phyloP scores from a whole-genome alignment of 2,797 vertebrate species.

The Coccyzus lansbergi region DNA sequence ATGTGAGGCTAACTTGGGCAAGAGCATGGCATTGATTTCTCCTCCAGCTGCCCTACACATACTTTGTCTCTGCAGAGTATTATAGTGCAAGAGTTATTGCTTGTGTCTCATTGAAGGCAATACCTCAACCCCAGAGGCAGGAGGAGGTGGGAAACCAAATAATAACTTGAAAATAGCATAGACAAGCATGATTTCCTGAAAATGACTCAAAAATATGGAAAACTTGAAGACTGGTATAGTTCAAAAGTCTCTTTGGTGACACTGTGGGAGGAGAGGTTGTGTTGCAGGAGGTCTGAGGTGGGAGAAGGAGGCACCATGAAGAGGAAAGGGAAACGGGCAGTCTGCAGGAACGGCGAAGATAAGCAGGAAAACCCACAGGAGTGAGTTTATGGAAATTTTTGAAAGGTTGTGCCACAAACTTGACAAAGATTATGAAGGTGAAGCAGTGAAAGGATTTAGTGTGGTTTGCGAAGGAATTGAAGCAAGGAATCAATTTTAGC shows the following conservation, averaged over 20 bases:
- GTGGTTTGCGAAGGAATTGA: conserved; percentile 5
- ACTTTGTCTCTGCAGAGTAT: not conserved
- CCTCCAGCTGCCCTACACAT: not conserved
- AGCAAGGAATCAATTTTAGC: conserved; percentile 23
- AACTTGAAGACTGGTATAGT: not conserved
- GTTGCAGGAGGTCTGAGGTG: not conserved
- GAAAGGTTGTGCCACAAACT: not conserved
- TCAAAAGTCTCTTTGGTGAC: not conserved
- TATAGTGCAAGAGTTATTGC: not conserved
- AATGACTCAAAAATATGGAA: not conserved
- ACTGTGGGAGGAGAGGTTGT: not conserved
- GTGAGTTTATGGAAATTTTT: not conserved
- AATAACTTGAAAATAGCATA: not conserved
- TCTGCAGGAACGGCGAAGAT: not conserved
- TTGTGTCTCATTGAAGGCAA: not conserved
- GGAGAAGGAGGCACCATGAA: not conserved
- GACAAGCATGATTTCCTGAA: not conserved
- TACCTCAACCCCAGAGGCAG: not conserved
- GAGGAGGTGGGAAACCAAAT: not conserved
- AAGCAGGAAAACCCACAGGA: not conserved
- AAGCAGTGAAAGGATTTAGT: conserved; percentile 2
- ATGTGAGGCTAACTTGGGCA: not conserved
- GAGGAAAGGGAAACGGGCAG: not conserved
- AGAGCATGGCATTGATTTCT: not conserved
- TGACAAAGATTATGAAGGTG: not conserved